These are phyloP conservation scores for Tamandua tetradactyla DNA, from an alignment of 2,797 vertebrate genomes.

Conservation along the genomic window DNA sequence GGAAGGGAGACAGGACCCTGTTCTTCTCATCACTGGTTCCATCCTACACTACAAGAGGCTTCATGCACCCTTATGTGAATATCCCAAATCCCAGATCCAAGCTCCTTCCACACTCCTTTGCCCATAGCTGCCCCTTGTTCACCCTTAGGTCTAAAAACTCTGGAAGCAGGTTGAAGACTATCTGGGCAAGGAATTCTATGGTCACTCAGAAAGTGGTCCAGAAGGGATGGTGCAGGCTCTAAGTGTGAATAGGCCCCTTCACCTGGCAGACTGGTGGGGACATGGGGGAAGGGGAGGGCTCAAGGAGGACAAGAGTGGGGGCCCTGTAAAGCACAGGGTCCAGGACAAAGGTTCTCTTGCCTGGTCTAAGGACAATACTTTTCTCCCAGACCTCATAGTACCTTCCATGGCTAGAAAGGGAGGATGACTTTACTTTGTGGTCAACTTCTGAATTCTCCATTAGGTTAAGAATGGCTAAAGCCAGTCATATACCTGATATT, in stretches of 20 bases:
- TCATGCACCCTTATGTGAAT: accelerated
- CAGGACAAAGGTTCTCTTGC: neutral
- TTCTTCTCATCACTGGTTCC: neutral
- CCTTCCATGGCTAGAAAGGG: neutral
- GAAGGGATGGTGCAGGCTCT: neutral
- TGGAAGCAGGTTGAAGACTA: neutral
- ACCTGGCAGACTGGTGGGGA: too few relatives aligned
- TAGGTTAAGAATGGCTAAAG: conserved; percentile 45
- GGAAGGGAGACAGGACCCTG: neutral
- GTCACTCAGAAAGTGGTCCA: neutral
- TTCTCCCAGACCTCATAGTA: conserved; percentile 9
- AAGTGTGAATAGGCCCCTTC: too few relatives aligned
- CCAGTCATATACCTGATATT: neutral
- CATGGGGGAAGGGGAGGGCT: neutral
- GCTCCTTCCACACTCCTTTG: neutral
- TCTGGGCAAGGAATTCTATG: neutral
- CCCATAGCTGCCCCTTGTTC: neutral
- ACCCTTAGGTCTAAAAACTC: neutral
- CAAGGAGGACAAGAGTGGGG: too few relatives aligned
- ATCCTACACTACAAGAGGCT: neutral
- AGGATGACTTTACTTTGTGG: neutral
- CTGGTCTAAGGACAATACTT: neutral
- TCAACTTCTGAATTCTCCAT: neutral
- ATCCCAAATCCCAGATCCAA: neutral
- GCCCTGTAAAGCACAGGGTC: accelerated